phyloP scores from a whole-genome alignment of 2,113 vertebrate genomes.

The Dipodomys merriami region DNA sequence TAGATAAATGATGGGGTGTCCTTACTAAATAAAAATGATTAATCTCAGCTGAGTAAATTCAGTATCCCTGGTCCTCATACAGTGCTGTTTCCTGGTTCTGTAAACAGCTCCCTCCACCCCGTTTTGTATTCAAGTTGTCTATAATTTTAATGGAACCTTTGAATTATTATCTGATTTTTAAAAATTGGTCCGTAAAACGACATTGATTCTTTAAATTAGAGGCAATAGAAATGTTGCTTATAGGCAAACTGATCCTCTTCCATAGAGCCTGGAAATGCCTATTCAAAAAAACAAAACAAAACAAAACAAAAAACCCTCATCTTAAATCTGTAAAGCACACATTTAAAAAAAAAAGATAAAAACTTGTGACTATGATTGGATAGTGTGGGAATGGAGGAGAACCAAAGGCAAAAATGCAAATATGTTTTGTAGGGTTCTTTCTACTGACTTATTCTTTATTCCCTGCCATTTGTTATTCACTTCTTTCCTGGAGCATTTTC shows the following conservation, averaged over 20 bases:
- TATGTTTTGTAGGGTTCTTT: neutral
- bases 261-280: neutral
- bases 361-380: neutral
- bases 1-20: constrained; percentile 28
- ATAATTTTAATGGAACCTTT: constrained; percentile 61
- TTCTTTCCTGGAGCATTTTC: constrained; percentile 64
- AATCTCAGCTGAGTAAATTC: constrained; percentile 40
- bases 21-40: constrained; percentile 76
- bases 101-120: neutral
- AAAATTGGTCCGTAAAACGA: constrained; percentile 70
- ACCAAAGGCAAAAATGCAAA: neutral
- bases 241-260: constrained; percentile 6
- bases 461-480: neutral
- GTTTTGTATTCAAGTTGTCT: constrained; percentile 57
- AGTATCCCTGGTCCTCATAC: constrained; percentile 47
- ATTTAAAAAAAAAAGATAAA: neutral
- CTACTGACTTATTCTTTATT: constrained; percentile 56
- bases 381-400: neutral
- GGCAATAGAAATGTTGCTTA: constrained; percentile 50
- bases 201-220: constrained; percentile 73
- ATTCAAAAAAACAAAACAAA: neutral
- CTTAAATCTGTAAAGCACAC: neutral
- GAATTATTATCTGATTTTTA: constrained; percentile 67
- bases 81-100: constrained; percentile 37
- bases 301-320: too few species aligned